These are phyloP conservation scores for Rattus rattus DNA, from an alignment of 2,113 vertebrate genomes.

Conservation along the genomic window DNA sequence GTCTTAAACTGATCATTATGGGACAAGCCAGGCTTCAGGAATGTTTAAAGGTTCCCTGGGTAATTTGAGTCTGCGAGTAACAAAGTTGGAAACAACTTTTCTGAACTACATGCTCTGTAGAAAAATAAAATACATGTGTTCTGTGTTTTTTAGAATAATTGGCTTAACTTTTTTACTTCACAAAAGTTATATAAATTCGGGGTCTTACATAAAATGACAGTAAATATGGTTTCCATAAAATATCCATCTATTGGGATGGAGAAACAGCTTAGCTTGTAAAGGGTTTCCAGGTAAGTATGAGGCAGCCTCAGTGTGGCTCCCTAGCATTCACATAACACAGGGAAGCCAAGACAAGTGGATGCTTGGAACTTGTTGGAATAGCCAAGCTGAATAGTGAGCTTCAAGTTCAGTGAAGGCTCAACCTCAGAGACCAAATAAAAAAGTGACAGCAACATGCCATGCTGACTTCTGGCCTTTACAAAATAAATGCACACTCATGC, in stretches of 20 bases:
- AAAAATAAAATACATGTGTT: slow-evolving; percentile 16
- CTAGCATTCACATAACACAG: background rate
- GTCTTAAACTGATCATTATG: background rate
- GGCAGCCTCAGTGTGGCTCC: background rate
- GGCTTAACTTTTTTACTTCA: slow-evolving; percentile 48
- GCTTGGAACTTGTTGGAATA: too few species aligned
- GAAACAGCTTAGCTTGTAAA: background rate
- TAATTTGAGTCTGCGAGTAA: background rate
- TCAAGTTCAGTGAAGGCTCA: background rate
- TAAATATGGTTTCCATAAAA: background rate
- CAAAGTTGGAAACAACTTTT: background rate
- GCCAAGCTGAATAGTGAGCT: background rate
- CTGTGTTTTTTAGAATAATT: background rate
- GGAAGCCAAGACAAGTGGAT: background rate
- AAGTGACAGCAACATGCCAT: background rate
- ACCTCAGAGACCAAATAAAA: background rate
- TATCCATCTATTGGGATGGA: background rate
- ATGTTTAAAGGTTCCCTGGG: background rate
- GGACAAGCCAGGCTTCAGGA: background rate
- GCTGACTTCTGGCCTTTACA: background rate
- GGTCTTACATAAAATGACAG: background rate
- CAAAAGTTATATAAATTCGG: background rate
- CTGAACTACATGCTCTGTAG: background rate
- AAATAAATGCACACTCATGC: background rate
- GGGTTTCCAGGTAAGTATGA: too few species aligned